These are phyloP conservation scores for Escarpia spicata DNA, from an alignment of 2,888 invertebrate genomes.

Conservation along the genomic window DNA sequence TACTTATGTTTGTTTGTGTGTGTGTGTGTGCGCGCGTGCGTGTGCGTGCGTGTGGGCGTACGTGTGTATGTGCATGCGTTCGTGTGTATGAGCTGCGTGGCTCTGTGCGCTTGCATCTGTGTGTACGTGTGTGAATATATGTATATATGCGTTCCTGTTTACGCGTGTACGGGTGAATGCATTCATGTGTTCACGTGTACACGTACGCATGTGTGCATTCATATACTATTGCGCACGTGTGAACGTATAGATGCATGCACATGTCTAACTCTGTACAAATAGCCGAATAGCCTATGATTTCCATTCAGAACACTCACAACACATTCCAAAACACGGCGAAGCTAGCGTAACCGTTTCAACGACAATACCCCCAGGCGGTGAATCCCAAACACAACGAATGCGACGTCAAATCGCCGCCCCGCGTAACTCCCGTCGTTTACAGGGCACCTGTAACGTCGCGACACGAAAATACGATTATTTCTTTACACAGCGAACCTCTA, in stretches of 20 bases:
- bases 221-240: background rate
- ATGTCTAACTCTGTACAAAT: background rate
- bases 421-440: background rate
- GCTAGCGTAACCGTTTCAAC: too few relatives aligned
- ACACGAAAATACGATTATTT: background rate
- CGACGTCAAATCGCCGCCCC: background rate
- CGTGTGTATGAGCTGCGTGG: background rate
- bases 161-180: background rate
- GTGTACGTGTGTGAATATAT: background rate
- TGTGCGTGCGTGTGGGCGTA: background rate
- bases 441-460: background rate
- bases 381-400: background rate
- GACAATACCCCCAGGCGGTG: too few relatives aligned
- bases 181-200: background rate
- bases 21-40: background rate
- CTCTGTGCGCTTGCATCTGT: too few relatives aligned
- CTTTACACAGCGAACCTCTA: background rate
- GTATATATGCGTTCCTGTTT: background rate
- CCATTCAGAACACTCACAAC: too few relatives aligned
- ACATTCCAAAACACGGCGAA: too few relatives aligned
- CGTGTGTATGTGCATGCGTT: background rate
- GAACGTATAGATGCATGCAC: background rate
- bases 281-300: background rate
- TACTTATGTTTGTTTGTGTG: background rate
- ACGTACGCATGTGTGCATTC: background rate